Percentiles rank a stretch among this genome's conserved stretches.
These are phyloP conservation scores for Hexactinellida sp. DNA, from an alignment of 37 sponge, comb jelly and placozoan species.

Conservation along the genomic window DNA sequence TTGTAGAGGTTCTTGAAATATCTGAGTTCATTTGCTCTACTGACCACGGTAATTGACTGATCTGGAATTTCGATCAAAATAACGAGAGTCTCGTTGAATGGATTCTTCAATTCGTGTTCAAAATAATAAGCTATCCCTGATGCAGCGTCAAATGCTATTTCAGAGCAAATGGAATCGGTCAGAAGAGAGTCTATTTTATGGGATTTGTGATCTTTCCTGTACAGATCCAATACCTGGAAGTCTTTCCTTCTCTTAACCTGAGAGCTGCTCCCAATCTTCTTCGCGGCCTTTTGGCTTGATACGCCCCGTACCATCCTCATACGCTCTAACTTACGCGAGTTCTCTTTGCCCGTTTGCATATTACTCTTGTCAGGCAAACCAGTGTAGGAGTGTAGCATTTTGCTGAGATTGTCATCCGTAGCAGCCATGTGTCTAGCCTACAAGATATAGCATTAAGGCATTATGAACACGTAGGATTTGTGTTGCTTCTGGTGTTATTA, in stretches of 20 bases:
- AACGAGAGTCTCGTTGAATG: not conserved
- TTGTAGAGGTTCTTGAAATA: not conserved
- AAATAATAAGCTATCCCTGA: not conserved
- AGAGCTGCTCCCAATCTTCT: not conserved
- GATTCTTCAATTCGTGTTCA: slow-evolving; percentile 9
- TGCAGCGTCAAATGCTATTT: not conserved
- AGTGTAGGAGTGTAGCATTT: not conserved
- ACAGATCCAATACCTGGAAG: not conserved
- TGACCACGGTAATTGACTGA: not conserved
- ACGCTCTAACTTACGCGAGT: not conserved
- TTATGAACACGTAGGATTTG: no score
- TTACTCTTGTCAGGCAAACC: not conserved
- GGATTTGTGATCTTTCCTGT: not conserved
- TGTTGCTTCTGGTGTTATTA: no score
- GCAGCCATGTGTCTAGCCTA: not conserved
- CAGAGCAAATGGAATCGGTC: not conserved
- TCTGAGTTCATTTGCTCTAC: not conserved
- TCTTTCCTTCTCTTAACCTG: not conserved
- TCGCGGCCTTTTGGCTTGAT: not conserved
- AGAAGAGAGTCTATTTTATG: not conserved
- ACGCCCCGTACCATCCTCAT: not conserved
- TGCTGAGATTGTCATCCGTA: not conserved
- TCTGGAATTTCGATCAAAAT: not conserved
- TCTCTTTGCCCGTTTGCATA: not conserved
- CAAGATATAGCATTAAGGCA: no score